phyloP scores from a whole-genome alignment of 1,140 invertebrate species.

The Ridgeia piscesae region DNA sequence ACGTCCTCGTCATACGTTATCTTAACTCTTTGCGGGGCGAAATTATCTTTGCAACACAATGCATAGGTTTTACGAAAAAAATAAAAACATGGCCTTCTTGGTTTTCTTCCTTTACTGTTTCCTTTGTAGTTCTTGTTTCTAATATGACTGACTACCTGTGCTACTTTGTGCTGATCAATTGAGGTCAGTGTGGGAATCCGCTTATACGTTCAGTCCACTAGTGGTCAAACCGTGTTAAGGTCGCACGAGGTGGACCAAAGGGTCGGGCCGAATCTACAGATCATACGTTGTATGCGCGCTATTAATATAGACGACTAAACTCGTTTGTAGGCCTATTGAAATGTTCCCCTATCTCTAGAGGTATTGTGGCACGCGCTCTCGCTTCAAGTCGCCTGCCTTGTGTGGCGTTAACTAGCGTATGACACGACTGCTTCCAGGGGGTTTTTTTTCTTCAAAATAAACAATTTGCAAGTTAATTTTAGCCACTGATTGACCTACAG shows the following conservation, averaged over 20 bases:
- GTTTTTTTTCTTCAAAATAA: too few relatives aligned
- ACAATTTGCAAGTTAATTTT: too few relatives aligned
- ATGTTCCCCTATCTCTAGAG: not conserved
- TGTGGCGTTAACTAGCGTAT: not conserved
- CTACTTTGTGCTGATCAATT: not conserved
- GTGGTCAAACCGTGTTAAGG: not conserved
- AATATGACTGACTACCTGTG: not conserved
- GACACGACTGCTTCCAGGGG: too few relatives aligned
- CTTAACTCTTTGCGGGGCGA: not conserved
- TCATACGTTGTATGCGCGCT: not conserved
- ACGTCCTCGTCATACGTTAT: not conserved
- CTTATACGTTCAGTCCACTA: not conserved
- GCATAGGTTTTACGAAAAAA: not conserved
- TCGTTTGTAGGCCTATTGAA: not conserved
- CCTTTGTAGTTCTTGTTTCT: not conserved
- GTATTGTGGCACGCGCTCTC: not conserved
- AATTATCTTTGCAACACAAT: not conserved
- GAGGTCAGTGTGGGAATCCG: not conserved
- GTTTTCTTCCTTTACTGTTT: not conserved
- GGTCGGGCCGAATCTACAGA: not conserved
- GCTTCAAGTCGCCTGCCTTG: not conserved
- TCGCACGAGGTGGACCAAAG: not conserved
- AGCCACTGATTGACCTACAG: too few relatives aligned
- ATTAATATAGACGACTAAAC: not conserved
- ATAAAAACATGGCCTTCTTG: not conserved